A percentile compares a stretch with the other conserved stretches of the same genome.
These are phyloP conservation scores for Dreissena rostriformis DNA, from an alignment of 1,140 invertebrate species.

Conservation along the genomic window DNA sequence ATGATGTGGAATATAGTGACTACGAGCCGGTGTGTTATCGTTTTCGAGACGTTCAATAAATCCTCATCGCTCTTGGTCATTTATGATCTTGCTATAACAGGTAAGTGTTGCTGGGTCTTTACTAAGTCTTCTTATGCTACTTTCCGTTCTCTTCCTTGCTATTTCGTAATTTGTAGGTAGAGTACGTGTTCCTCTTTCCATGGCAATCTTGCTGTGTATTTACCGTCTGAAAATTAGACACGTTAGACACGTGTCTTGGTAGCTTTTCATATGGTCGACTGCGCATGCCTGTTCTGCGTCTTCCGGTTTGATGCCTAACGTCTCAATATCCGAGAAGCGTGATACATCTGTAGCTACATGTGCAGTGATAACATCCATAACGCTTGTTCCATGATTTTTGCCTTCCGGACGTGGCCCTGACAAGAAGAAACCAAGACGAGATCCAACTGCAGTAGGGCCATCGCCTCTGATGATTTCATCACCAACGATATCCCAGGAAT, in stretches of 20 bases:
- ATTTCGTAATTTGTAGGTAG: conserved; percentile 21
- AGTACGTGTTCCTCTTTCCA: conserved; percentile 38
- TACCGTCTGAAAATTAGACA: conserved; percentile 25
- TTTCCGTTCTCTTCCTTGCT: conserved; percentile 27
- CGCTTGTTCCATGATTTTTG: neutral
- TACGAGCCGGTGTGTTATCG: neutral
- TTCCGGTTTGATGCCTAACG: conserved; percentile 7
- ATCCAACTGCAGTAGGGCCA: conserved; percentile 54
- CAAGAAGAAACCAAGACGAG: conserved; percentile 48
- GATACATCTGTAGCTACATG: conserved; percentile 22
- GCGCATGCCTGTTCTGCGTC: neutral
- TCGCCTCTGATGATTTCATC: conserved; percentile 38
- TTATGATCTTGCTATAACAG: conserved; percentile 35
- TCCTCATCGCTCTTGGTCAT: conserved; percentile 36
- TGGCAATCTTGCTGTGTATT: conserved; percentile 51
- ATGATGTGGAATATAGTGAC: conserved; percentile 55
- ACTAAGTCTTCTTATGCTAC: conserved; percentile 19
- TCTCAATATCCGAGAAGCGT: conserved; percentile 53
- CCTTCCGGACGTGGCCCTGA: conserved; percentile 17
- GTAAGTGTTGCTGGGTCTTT: conserved; percentile 40
- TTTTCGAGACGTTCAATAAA: conserved; percentile 38
- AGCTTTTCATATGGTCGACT: conserved; percentile 2
- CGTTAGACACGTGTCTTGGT: conserved; percentile 18
- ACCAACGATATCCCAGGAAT: conserved; percentile 42
- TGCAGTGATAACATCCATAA: conserved; percentile 17